Base-by-base conservation (phyloP, 1,140 invertebrate species). In the Drosophila kurseongensis region DNA sequence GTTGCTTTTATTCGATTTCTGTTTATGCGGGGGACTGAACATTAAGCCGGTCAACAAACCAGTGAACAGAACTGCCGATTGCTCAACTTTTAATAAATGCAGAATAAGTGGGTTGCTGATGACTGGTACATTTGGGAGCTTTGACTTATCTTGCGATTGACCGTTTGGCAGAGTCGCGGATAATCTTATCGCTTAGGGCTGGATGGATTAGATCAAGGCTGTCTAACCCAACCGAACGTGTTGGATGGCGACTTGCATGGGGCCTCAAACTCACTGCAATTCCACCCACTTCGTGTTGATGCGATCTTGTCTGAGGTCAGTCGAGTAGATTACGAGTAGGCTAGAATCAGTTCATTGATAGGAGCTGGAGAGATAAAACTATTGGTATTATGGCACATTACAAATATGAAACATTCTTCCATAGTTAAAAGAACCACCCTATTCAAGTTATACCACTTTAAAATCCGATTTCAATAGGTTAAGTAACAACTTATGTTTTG, bases 131-230 rank as follows among this genome's bases (percentile, higher is more conserved):
- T 62, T 16, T 40, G 18, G 65, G 32, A 57, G 67, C 41, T 47
- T 56, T 40, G 10, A 65, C 63, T 52, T 62, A 65, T 62, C 57
- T 14, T 45, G 14, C 23, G 18, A 51, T n/a, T 29, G 29, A 42
- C 40, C 58, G 59, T 27, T 51, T 14, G 5, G 42, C n/a, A 42
- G 16, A 29, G 35, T 59, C 4, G 40, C 54, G 51, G 60, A 76
- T 75, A 67, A 75, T 67, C 72, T 75, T 32, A 75, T 75, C 73
- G 41, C 41, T 29, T 23, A 16, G 0, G 12, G 29, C 16, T 44
- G 40, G 18, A 13, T 48, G 68, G 58, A 74, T 74, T 14, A 27
- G 14, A 66, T 66, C 52, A 75, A 56, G 52, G 69, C 36, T 32
- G 32, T 23, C n/a, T 1, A 18, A 41, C 10, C 36, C 59, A 63